Evolutionary conservation across 2,797 vertebrate species (phyloP).

Genomic region (Halcyon chelicuti): DNA sequence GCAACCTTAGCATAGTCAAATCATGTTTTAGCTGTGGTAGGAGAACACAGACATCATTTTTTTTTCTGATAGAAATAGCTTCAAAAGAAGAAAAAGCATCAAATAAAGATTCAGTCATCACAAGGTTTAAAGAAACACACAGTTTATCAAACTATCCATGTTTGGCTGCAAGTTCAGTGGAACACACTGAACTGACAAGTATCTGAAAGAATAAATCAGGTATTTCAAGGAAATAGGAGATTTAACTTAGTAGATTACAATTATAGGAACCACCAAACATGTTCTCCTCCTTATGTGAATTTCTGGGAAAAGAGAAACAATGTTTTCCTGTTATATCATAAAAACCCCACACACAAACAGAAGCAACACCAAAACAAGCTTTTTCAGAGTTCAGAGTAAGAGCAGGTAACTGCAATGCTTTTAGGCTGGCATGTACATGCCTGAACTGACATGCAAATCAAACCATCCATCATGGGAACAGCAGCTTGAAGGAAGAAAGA

Average conservation of each 20-base stretch:
- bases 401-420: background rate
- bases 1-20: slow-evolving; percentile 12
- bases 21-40: background rate
- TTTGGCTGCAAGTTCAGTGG: slow-evolving; percentile 8
- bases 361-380: background rate
- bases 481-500: background rate
- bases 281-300: background rate
- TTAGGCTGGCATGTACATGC: background rate
- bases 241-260: background rate
- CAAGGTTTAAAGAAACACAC: background rate
- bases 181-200: background rate
- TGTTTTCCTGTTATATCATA: background rate
- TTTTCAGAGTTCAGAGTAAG: background rate
- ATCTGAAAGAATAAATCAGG: background rate
- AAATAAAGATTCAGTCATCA: background rate
- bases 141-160: background rate
- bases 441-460: background rate
- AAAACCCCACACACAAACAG: background rate
- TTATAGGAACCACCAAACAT: background rate
- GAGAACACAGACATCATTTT: background rate
- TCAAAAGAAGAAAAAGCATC: background rate
- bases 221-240: background rate
- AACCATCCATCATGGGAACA: background rate
- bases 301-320: background rate
- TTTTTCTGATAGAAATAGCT: slow-evolving; percentile 5